Evolutionary conservation across 2,797 vertebrate species (phyloP).

Genomic region (Iguana delicatissima): DNA sequence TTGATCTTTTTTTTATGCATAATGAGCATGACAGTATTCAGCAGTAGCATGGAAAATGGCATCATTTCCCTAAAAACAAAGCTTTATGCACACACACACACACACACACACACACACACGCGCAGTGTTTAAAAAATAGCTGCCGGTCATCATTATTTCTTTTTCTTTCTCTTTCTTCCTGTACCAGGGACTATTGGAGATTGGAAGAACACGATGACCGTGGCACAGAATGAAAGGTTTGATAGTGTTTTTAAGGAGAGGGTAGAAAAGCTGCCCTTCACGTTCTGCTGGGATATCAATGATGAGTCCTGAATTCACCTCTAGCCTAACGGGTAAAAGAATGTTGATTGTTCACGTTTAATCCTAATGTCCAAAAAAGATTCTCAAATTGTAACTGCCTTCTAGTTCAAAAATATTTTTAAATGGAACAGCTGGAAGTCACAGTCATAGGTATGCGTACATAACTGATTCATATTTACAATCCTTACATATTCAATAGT

Average conservation of each 20-base stretch:
- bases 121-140: no score
- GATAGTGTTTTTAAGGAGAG: slow-evolving; percentile 50
- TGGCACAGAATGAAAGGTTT: slow-evolving; percentile 67
- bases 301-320: slow-evolving; percentile 16
- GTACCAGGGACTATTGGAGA: slow-evolving; percentile 58
- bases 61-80: not conserved
- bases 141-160: no score
- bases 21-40: no score
- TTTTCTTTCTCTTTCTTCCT: no score
- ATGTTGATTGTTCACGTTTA: not conserved
- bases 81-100: not conserved
- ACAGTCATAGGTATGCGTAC: no score
- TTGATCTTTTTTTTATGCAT: no score
- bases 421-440: no score
- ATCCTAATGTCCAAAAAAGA: not conserved
- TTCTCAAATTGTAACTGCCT: not conserved
- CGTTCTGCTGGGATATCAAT: slow-evolving; percentile 55
- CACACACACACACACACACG: no score
- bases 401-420: no score
- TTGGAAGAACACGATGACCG: slow-evolving; percentile 69
- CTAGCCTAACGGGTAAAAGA: not conserved
- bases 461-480: no score
- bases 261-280: slow-evolving; percentile 55
- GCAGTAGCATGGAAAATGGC: no score
- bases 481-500: no score